Percentiles rank a stretch among this genome's conserved stretches.
Evolutionary conservation across 2,113 vertebrate species (phyloP).

Genomic region (Excalfactoria chinensis): DNA sequence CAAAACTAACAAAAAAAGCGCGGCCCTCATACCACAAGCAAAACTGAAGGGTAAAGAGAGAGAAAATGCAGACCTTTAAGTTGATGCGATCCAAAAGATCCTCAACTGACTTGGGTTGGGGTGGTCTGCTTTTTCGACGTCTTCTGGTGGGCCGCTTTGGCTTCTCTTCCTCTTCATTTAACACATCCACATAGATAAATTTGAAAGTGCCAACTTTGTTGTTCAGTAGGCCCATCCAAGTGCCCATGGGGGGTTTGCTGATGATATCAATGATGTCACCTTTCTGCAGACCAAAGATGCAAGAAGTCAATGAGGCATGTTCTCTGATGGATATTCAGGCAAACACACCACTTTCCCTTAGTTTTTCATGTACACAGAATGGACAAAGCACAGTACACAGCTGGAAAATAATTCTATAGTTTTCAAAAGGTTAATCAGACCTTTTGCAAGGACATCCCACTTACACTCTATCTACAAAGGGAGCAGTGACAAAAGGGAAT

Average conservation of each 20-base stretch:
- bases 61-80: constrained; percentile 83
- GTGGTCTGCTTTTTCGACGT: constrained; percentile 89
- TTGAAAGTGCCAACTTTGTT: constrained; percentile 99
- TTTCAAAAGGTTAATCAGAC: not conserved
- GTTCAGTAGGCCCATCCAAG: constrained; percentile 98
- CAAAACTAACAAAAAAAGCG: not conserved
- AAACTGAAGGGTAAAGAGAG: not conserved
- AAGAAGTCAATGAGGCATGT: not conserved
- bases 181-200: constrained; percentile 97
- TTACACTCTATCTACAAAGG: not conserved
- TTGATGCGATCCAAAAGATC: constrained; percentile 96
- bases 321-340: not conserved
- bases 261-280: constrained; percentile 99
- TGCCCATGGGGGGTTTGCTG: constrained; percentile 99
- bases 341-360: not conserved
- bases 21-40: not conserved
- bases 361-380: not conserved
- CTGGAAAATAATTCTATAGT: not conserved
- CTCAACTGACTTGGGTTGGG: constrained; percentile 95
- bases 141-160: constrained; percentile 90
- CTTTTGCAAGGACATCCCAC: not conserved
- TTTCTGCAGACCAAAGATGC: constrained; percentile 78
- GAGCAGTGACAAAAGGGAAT: not conserved
- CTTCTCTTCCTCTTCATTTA: constrained; percentile 93
- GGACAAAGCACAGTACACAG: not conserved